Conservation (phyloP, 2,888 invertebrate species). For the Silvanus unidentatus region DNA sequence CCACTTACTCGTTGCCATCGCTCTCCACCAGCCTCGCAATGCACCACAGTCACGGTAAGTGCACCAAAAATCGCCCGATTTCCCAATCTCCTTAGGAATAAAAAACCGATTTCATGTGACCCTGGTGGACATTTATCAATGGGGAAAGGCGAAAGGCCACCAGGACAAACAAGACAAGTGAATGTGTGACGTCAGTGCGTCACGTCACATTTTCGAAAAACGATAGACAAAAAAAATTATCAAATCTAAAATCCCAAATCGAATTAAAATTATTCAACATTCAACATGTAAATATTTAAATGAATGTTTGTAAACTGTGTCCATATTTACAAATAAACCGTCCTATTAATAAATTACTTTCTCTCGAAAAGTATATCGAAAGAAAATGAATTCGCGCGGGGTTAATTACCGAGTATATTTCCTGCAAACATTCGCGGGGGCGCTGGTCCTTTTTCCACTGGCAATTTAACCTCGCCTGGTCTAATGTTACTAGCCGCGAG, state of each 20-base stretch:
- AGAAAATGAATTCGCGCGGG: too few relatives aligned
- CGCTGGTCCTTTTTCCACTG: constrained; percentile 3
- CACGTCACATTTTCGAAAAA: constrained; percentile 18
- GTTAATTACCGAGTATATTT: too few relatives aligned
- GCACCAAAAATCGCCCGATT: too few relatives aligned
- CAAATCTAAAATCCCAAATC: too few relatives aligned
- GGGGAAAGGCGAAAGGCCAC: constrained; percentile 23
- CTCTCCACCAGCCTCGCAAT: too few relatives aligned
- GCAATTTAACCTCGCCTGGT: constrained; percentile 12
- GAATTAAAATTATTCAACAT: background rate
- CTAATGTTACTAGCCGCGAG: constrained; percentile 8
- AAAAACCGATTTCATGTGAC: constrained; percentile 4
- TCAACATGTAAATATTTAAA: constrained; percentile 24
- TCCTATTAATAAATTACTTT: background rate
- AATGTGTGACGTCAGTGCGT: constrained; percentile 23
- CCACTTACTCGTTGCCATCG: too few relatives aligned
- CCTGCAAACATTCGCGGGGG: too few relatives aligned
- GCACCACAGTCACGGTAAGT: too few relatives aligned
- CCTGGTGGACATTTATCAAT: constrained; percentile 2
- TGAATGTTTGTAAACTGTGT: constrained; percentile 24
- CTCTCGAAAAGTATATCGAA: too few relatives aligned
- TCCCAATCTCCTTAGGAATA: background rate
- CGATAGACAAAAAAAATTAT: too few relatives aligned
- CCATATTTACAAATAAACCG: constrained; percentile 24
- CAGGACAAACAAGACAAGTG: constrained; percentile 30